Percentiles rank a stretch among this genome's conserved stretches.
Evolutionary conservation across 1,140 invertebrate species (phyloP).

Genomic region (Cephus cinctus): DNA sequence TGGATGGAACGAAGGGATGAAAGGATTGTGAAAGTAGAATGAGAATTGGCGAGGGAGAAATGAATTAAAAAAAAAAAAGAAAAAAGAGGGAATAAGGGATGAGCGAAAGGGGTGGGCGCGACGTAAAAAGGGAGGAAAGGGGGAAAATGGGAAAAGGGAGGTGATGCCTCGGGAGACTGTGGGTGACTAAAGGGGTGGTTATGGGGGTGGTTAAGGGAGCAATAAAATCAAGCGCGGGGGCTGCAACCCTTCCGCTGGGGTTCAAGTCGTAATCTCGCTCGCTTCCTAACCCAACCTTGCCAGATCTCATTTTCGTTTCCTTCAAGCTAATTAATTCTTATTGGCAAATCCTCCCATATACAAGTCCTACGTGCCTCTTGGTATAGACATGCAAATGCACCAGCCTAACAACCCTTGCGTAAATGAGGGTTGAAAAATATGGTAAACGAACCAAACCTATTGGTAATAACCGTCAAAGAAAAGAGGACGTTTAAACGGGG

Average conservation of each 20-base stretch:
- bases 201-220: conserved; percentile 20
- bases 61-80: no score
- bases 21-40: conserved; percentile 28
- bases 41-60: conserved; percentile 25
- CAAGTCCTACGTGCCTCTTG: no score
- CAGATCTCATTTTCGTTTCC: conserved; percentile 49
- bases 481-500: no score
- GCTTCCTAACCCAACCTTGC: conserved; percentile 29
- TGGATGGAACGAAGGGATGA: conserved; percentile 25
- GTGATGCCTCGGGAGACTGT: no score
- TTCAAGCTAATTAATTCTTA: conserved; percentile 42
- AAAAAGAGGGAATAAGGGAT: conserved; percentile 25
- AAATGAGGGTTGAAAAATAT: no score
- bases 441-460: no score
- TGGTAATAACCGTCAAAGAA: no score
- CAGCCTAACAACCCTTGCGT: no score
- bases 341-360: conserved; percentile 19
- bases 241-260: conserved; percentile 43
- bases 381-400: no score
- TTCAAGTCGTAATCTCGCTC: conserved; percentile 43
- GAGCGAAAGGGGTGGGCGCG: conserved; percentile 26
- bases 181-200: no score
- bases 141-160: conserved; percentile 16
- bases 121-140: conserved; percentile 24
- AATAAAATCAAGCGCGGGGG: conserved; percentile 50